phyloP scores from a whole-genome alignment of 2,113 vertebrate genomes.

The Protobothrops flavoviridis region DNA sequence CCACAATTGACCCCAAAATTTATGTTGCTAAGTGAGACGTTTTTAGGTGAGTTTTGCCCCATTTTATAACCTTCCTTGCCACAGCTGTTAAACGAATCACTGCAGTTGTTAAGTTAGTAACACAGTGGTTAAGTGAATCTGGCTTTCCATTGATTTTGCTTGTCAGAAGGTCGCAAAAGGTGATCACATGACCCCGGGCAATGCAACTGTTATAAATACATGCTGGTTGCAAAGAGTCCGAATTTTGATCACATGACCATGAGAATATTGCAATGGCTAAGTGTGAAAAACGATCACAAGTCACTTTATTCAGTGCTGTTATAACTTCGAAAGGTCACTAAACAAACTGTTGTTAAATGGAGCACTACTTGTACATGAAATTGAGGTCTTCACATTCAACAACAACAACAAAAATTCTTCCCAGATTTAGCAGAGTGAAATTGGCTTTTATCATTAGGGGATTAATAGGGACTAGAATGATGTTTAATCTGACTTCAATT shows the following conservation, averaged over 20 bases:
- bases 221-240: too few relatives aligned
- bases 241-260: not conserved
- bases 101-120: too few relatives aligned
- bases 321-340: not conserved
- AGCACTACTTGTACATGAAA: not conserved
- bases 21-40: too few relatives aligned
- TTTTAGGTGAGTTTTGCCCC: too few relatives aligned
- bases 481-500: not conserved
- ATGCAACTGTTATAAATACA: too few relatives aligned
- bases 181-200: too few relatives aligned
- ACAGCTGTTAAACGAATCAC: too few relatives aligned
- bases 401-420: not conserved
- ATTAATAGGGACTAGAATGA: not conserved
- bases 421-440: not conserved
- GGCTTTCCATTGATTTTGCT: too few relatives aligned
- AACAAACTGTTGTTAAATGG: not conserved
- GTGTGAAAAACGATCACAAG: not conserved
- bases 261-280: not conserved
- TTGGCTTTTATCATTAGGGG: not conserved
- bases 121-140: too few relatives aligned
- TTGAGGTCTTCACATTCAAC: not conserved
- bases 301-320: not conserved
- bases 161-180: too few relatives aligned
- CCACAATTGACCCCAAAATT: too few relatives aligned
- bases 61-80: too few relatives aligned